Evolutionary conservation across 30 jellyfish, hydroid and myxozoan genomes (phyloP), one percentile per base, ranked within the genome.

Genomic region (Chironex yamaguchii): DNA sequence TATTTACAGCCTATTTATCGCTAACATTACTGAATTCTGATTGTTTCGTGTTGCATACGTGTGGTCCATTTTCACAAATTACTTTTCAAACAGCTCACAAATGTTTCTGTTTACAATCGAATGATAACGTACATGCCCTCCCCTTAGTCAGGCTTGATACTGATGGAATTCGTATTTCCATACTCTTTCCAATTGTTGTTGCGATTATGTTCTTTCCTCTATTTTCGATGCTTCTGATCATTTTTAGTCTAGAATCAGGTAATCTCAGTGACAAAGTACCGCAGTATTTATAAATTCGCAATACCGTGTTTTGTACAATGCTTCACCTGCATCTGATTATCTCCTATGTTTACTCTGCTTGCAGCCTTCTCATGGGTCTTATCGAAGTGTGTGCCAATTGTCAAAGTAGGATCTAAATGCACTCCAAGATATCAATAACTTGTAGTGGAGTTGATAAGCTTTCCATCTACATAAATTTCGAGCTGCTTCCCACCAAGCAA

Each of bases 341-440:
- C 30, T 75, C 64, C 21, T 66, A 11, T 11, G 82, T 78, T 58
- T 68, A 78, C 90, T 78, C 90, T 78, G 86, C 92, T 67, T 82
- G 67, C 92, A 82, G 92, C 58, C 58, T 42, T 42, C 17, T 42
- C 58, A 42, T 17, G 17, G 58, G 58, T 42, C 17, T 42, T 42
- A 9, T 42, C 58, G 17, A 42, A 42, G 58, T 6, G 58, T 9
- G 9, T 42, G 84, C 77, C 85, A 67, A 82, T 77, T 82, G 86
- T 67, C 79, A 82, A 82, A 36, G 92, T 82, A 25, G 66, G 78
- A 66, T 66, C 91, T 28, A 81, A 66, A 81, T 81, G 91, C 86
- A 65, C 82, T 64, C 84, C 91, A 52, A 78, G 90, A 58, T 78
- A 78, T 62, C 62, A 31, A 49, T 25, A 36, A 1, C 86, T 72